Evolutionary conservation across 1,140 invertebrate genomes (phyloP).

Genomic region (Papilio aristodemus): DNA sequence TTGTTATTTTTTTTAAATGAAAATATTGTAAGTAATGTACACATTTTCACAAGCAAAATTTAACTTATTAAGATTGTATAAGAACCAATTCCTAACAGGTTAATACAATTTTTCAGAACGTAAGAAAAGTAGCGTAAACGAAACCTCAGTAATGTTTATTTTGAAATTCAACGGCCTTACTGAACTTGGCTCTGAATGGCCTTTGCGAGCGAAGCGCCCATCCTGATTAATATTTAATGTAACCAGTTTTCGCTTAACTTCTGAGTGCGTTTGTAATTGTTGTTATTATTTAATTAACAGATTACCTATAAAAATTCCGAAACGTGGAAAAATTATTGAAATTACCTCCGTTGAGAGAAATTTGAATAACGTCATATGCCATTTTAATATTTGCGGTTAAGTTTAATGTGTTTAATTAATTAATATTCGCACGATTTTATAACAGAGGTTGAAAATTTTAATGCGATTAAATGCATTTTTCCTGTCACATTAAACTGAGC

Average conservation of each 20-base stretch:
- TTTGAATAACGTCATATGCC: neutral
- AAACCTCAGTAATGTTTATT: slow-evolving; percentile 24
- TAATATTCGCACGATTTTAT: too few species aligned
- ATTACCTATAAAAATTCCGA: neutral
- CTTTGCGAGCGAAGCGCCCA: slow-evolving; percentile 9
- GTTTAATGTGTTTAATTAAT: too few species aligned
- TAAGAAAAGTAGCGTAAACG: slow-evolving; percentile 17
- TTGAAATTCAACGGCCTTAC: slow-evolving; percentile 27
- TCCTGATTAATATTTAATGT: slow-evolving; percentile 25
- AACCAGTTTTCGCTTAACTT: slow-evolving; percentile 24
- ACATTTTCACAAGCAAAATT: neutral
- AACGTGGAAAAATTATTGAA: neutral
- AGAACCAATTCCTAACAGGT: neutral
- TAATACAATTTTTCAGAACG: slow-evolving; percentile 15
- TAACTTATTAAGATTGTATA: neutral
- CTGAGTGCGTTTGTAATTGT: slow-evolving; percentile 11
- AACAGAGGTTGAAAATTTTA: too few species aligned
- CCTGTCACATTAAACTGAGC: neutral
- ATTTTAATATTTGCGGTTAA: too few species aligned
- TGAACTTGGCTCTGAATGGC: slow-evolving; percentile 2
- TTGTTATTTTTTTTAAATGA: too few species aligned
- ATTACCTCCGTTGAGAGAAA: neutral
- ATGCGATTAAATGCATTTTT: neutral
- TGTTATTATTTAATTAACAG: slow-evolving; percentile 22
- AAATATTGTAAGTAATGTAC: too few species aligned